Base-by-base conservation (phyloP, 2,797 vertebrate species). In the Astyanax mexicanus region DNA sequence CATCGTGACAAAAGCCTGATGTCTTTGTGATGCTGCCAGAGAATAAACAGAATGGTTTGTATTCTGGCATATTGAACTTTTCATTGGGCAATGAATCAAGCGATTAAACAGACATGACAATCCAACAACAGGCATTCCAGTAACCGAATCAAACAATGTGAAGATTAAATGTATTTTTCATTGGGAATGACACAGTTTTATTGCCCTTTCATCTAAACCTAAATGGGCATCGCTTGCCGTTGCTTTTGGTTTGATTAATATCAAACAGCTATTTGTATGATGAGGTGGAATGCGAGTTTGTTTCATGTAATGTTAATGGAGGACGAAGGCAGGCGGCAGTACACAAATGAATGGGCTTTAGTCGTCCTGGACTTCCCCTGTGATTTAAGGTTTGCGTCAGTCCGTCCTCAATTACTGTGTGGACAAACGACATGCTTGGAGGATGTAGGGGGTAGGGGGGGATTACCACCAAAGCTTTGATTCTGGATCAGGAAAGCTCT, bases 121-220 rank as follows among this genome's bases (percentile, higher is more conserved):
- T 67, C 35, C 64, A 73, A 84, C 81, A 82, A 78, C 64, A 67
- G 64, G 19, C 49, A 6, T 81, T 74, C 23, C 51, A 79, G 65
- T 83, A 81, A 78, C 74, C 65, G 64, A 49, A 64, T 73, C 75
- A 81, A 75, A 78, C 70, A 58, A 49, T 23, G 40, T 25, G 49
- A 55, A 83, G 72, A 87, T 84, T 77, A 86, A 86, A 87, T 66
- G 80, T 77, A 17, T 54, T 67, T 86, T 75, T 84, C 81, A 82
- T 75, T 71, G 72, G 69, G n/a, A 8, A 42, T 29, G 74, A 72
- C 72, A 71, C 38, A 42, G 4, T 75, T 77, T 84, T 80, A 82
- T 83, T 69, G 54, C 29, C 37, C 83, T 75, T 69, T 83, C 77
- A 84, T 84, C 75, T 85, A 82, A 83, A 82, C 77, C 82, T 84